Evolutionary conservation across 1,140 invertebrate genomes (phyloP).

Genomic region (Brachionus sp.): DNA sequence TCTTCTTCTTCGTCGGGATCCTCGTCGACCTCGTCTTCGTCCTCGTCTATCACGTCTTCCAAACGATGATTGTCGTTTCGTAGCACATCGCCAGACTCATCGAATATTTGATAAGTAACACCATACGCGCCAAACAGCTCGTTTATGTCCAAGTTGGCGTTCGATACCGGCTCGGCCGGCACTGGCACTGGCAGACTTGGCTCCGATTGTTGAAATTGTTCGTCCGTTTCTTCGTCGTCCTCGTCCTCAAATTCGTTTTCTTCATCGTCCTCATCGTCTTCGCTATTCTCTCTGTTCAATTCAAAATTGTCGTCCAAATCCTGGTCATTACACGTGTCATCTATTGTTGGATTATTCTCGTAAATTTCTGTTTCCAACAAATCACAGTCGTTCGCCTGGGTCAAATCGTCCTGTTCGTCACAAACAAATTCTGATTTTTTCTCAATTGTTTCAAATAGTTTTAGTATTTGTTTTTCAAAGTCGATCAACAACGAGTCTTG

Average conservation of each 20-base stretch:
- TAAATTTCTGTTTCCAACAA: conserved; percentile 15
- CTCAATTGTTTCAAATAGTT: conserved; percentile 57
- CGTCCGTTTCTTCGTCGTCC: conserved; percentile 68
- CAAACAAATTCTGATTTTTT: background rate
- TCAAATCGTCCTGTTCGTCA: conserved; percentile 42
- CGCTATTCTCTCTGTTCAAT: conserved; percentile 61
- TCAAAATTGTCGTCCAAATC: conserved; percentile 23
- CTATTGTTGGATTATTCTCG: conserved; percentile 58
- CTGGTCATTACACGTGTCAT: conserved; percentile 27
- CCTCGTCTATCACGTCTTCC: conserved; percentile 27
- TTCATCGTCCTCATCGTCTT: conserved; percentile 72
- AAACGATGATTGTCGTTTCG: background rate
- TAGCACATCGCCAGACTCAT: background rate
- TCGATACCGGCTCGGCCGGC: background rate
- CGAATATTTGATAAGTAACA: conserved; percentile 18
- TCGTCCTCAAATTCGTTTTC: conserved; percentile 76
- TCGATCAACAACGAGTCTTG: conserved; percentile 62
- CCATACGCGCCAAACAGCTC: conserved; percentile 42
- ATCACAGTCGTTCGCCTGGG: background rate
- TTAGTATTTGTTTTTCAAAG: conserved; percentile 74
- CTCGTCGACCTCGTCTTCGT: conserved; percentile 25
- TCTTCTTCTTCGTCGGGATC: background rate
- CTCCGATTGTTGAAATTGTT: background rate
- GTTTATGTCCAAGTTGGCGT: conserved; percentile 13
- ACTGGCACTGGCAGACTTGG: background rate